Evolutionary conservation across 2,113 vertebrate genomes (phyloP), one percentile per base, ranked within the genome.

Genomic region (Pygoscelis adeliae): DNA sequence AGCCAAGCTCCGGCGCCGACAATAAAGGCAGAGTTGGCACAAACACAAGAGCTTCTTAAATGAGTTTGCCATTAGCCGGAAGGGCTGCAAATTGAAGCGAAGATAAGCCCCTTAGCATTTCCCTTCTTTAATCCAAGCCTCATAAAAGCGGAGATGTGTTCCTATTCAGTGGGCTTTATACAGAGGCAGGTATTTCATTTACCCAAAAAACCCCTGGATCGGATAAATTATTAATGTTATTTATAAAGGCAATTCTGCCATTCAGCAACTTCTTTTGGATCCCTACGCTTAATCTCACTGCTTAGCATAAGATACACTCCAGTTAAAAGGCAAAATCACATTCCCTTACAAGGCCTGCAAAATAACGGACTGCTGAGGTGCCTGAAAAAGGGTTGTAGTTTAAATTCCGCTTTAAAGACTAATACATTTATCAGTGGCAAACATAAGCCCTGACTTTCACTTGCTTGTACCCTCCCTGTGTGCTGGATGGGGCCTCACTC

Each of bases 211-310:
- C 4, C 85, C 83, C 93, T 92, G 88, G 92, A 97, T 97, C 44
- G 94, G 97, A 97, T 97, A 97, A 97, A 97, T 97, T 97, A 97
- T 97, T 96, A 97, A 97, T 97, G 97, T 97, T 97, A 97, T 97
- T 97, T 97, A 97, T 94, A 94, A 95, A 97, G 96, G 97, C 97
- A 96, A 96, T 97, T 97, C 97, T 97, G 96, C 97, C 90, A 96
- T 97, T 97, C 97, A 97, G 97, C 97, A 97, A 95, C 88, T 97
- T 95, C 97, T 97, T 97, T 97, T 76, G 90, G 96, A 92, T 96
- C 86, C 96, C 83, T 58, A 65, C 3, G 58, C 94, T 96, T 97
- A 97, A 97, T 97, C 97, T 97, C 34, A 5, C 96, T 96, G 97
- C 96, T 97, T 96, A 97, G 96, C 97, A 97, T 96, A 97, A 97